A percentile compares a stretch with the other conserved stretches of the same genome.
Evolutionary conservation across 2,888 invertebrate species (phyloP).

Genomic region (Eupeodes luniger): DNA sequence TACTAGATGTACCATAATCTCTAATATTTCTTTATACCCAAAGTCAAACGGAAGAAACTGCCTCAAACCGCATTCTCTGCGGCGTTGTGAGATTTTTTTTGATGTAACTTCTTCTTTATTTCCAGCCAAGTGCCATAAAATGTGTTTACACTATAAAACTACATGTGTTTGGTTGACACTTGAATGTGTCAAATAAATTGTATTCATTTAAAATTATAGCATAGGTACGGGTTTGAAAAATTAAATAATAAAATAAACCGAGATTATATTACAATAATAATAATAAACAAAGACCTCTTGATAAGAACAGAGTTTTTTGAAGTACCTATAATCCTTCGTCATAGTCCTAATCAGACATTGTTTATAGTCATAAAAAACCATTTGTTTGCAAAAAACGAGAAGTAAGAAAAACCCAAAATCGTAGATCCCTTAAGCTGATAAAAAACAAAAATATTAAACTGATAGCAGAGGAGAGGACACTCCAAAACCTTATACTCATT

Average conservation of each 20-base stretch:
- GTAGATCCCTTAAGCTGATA: conserved; percentile 8
- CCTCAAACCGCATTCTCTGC: not conserved
- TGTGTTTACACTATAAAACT: not conserved
- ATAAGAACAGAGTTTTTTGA: not conserved
- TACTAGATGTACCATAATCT: not conserved
- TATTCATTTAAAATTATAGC: not conserved
- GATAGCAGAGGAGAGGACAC: not conserved
- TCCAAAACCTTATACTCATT: not conserved
- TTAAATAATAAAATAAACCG: not conserved
- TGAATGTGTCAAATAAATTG: conserved; percentile 21
- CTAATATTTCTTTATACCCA: not conserved
- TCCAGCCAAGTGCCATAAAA: not conserved
- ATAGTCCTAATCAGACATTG: not conserved
- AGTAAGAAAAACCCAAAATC: not conserved
- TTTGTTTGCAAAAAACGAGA: not conserved
- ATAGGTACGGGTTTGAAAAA: not conserved
- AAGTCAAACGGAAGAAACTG: not conserved
- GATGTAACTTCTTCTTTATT: not conserved
- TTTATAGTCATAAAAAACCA: not conserved
- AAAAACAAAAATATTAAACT: not conserved
- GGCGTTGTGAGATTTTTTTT: too few relatives aligned
- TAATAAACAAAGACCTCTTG: conserved; percentile 13
- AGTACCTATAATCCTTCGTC: conserved; percentile 24
- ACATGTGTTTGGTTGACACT: not conserved
- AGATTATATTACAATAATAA: conserved; percentile 14